These are phyloP conservation scores for Himalopsyche tibetana DNA, from an alignment of 2,888 invertebrate genomes.

Conservation along the genomic window DNA sequence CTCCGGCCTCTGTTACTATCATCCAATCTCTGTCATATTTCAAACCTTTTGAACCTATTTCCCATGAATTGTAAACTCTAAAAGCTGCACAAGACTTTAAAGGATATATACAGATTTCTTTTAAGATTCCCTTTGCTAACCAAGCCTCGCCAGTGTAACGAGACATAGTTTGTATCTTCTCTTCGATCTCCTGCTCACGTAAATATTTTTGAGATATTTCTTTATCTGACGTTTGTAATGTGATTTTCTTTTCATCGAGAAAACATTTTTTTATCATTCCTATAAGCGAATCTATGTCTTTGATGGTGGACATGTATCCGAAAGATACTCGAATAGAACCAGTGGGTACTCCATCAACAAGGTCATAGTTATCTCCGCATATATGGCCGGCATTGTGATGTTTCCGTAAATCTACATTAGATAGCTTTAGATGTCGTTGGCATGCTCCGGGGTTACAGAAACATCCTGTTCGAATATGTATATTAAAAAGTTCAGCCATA, in stretches of 20 bases:
- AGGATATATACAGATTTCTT: slow-evolving; percentile 85
- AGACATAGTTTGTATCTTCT: not conserved
- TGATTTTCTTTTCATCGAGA: slow-evolving; percentile 69
- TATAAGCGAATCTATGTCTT: slow-evolving; percentile 84
- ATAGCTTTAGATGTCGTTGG: slow-evolving; percentile 85
- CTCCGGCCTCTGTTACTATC: slow-evolving; percentile 88
- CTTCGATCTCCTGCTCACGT: not conserved
- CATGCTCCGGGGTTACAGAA: slow-evolving; percentile 98
- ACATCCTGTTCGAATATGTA: slow-evolving; percentile 94
- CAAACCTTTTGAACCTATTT: slow-evolving; percentile 85
- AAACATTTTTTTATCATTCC: slow-evolving; percentile 87
- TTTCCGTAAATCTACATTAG: slow-evolving; percentile 82
- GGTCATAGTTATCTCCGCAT: slow-evolving; percentile 92
- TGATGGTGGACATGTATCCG: slow-evolving; percentile 89
- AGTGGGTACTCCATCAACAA: slow-evolving; percentile 91
- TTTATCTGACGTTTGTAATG: not conserved
- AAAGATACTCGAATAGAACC: slow-evolving; percentile 95
- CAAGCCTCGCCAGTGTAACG: not conserved
- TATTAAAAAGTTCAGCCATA: slow-evolving; percentile 90
- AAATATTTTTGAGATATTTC: not conserved
- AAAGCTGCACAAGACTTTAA: slow-evolving; percentile 93
- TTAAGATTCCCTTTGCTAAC: slow-evolving; percentile 68
- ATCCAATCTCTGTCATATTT: slow-evolving; percentile 96
- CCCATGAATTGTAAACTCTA: slow-evolving; percentile 82
- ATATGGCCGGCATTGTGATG: slow-evolving; percentile 93